These are phyloP conservation scores for Columba livia DNA, from an alignment of 2,113 vertebrate species.

Conservation along the genomic window DNA sequence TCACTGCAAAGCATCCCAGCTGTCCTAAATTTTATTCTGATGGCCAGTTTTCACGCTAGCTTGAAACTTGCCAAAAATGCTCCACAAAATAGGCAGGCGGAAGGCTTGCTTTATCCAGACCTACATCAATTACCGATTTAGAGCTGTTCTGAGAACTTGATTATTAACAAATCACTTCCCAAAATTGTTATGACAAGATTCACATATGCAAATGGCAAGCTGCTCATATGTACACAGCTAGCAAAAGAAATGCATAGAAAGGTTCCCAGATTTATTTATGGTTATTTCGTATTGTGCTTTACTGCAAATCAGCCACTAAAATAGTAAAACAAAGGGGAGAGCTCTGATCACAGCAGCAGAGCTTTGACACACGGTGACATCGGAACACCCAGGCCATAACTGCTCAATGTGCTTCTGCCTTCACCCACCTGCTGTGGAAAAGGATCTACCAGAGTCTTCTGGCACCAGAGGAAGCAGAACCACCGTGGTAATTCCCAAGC, in stretches of 20 bases:
- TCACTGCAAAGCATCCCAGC: slow-evolving; percentile 82
- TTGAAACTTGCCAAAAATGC: slow-evolving; percentile 74
- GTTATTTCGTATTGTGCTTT: slow-evolving; percentile 62
- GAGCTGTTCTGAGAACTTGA: slow-evolving; percentile 77
- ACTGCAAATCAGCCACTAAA: slow-evolving; percentile 52
- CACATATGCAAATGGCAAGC: slow-evolving; percentile 77
- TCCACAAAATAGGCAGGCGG: slow-evolving; percentile 72
- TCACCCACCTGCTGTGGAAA: background rate
- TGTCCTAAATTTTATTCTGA: slow-evolving; percentile 85
- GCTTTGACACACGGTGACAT: slow-evolving; percentile 1
- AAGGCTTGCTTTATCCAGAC: slow-evolving; percentile 70
- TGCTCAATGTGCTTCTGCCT: background rate
- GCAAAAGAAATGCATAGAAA: slow-evolving; percentile 68
- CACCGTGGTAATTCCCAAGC: background rate
- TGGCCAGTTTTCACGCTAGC: slow-evolving; percentile 81
- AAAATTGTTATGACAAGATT: slow-evolving; percentile 75
- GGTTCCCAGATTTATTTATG: slow-evolving; percentile 65
- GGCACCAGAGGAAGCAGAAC: background rate
- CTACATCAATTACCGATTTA: slow-evolving; percentile 78
- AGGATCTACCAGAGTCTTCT: background rate
- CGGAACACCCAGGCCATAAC: background rate
- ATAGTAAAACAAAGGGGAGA: slow-evolving; percentile 1
- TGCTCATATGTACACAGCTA: slow-evolving; percentile 63
- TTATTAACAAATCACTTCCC: slow-evolving; percentile 82
- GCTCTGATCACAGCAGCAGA: slow-evolving; percentile 3